A percentile compares a stretch with the other conserved stretches of the same genome.
These are phyloP conservation scores for Sminthurides bifidus DNA, from an alignment of 1,140 invertebrate genomes.

Conservation along the genomic window DNA sequence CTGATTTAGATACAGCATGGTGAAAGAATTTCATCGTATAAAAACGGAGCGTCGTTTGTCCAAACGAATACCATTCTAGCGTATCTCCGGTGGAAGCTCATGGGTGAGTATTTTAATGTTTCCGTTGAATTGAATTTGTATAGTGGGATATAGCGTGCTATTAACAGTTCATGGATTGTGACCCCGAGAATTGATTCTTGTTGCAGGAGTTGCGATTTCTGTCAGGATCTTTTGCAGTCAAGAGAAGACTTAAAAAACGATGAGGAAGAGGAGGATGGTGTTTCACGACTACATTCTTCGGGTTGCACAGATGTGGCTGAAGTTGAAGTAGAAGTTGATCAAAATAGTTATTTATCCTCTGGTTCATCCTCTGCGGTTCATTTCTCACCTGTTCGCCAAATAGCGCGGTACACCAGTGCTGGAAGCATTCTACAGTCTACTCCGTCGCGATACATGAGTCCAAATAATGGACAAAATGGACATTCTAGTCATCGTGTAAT, in stretches of 20 bases:
- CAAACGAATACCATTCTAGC: constrained; percentile 30
- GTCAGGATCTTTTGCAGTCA: background rate
- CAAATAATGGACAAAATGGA: no score
- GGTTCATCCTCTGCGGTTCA: background rate
- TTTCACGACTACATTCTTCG: constrained; percentile 14
- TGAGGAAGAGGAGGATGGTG: constrained; percentile 27
- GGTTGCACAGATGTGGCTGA: constrained; percentile 27
- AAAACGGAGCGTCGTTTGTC: constrained; percentile 31
- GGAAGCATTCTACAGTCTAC: no score
- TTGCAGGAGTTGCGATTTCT: constrained; percentile 8
- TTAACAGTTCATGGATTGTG: constrained; percentile 1
- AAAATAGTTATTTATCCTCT: constrained; percentile 4
- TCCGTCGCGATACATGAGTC: no score
- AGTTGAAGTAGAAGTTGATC: constrained; percentile 28
- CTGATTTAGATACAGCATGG: constrained; percentile 30
- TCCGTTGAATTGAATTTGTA: background rate
- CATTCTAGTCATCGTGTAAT: constrained; percentile 9
- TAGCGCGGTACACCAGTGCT: no score
- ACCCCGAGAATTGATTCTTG: constrained; percentile 25
- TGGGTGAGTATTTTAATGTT: constrained; percentile 21
- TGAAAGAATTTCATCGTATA: constrained; percentile 32
- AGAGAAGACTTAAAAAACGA: constrained; percentile 13
- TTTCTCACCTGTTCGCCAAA: constrained; percentile 7
- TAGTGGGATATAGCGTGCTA: background rate
- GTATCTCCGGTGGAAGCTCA: constrained; percentile 22